Evolutionary conservation across 2,113 vertebrate species (phyloP), one percentile per base, ranked within the genome.

Genomic region (Sturnus vulgaris): DNA sequence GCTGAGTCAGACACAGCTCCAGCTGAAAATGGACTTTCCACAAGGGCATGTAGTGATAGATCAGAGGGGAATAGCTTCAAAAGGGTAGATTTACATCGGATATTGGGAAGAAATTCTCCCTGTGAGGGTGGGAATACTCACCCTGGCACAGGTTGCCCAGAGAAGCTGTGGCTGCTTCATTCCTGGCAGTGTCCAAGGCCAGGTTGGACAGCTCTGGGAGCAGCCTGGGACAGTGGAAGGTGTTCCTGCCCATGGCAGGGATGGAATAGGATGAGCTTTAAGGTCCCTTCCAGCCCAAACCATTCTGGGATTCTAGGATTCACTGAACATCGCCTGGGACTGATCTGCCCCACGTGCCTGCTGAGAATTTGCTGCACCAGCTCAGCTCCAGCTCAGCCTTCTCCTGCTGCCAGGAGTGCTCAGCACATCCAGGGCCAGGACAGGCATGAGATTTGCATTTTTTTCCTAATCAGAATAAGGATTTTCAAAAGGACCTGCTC

Each of bases 261-360:
- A 0, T 82, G 31, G 63, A 3, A 55, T 3, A 0, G 7, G 8
- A 19, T 31, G 55, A 10, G 15, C 8, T 55, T 35, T 40, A 35
- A 49, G 11, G 11, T 49, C 17, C 10, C 40, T 69, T 90, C 7
- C 35, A 76, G 2, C 35, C 30, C 79, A 61, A 76, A 49, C 61
- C 40, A 49, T 37, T 49, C 55, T 42, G 56, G 30, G 17, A 42
- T 60, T 82, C 7, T 3, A 3, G 31, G 6, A 37, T 33, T 86
- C 47, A 1, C 39, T 30, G 23, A 65, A 9, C 24, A 18, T 24
- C 40, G 16, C 56, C 46, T 5, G 19, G 33, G 30, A 28, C 73
- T 31, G 33, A 46, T 70, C 66, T 69, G 30, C 59, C 46, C 49
- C 22, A 7, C 1, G 0, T 23, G 9, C 37, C 39, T 31, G 17